Percentiles rank a stretch among this genome's conserved stretches.
Conservation (phyloP, 2,888 invertebrate genomes). For the Ischnus inquisitorius region DNA sequence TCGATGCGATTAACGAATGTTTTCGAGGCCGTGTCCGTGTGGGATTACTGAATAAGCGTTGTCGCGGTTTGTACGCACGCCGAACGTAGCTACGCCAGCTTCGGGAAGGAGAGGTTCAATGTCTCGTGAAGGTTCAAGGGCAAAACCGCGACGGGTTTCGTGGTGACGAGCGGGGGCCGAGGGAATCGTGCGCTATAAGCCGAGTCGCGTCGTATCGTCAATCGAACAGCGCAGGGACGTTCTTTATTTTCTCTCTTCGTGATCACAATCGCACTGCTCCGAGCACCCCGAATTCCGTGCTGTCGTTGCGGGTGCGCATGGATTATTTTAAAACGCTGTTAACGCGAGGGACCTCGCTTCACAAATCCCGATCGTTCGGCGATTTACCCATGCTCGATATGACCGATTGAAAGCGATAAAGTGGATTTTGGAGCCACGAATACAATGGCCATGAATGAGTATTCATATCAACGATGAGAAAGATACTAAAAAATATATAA, state of each 20-base stretch:
- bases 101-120: conserved; percentile 68
- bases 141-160: conserved; percentile 53
- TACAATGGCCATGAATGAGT: no score
- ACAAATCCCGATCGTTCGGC: no score
- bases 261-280: conserved; percentile 22
- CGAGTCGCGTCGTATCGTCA: conserved; percentile 40
- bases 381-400: no score
- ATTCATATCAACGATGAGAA: no score
- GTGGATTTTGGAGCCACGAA: no score
- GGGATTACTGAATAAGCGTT: neutral
- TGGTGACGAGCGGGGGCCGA: conserved; percentile 6
- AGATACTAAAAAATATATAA: no score
- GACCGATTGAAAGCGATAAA: no score
- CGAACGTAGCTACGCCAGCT: conserved; percentile 29
- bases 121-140: conserved; percentile 69
- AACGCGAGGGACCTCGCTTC: no score
- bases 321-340: no score
- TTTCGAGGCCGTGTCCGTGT: neutral
- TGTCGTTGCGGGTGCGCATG: no score
- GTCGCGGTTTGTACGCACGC: neutral
- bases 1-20: neutral
- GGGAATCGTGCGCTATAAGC: neutral
- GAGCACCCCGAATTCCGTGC: no score
- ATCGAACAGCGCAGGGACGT: conserved; percentile 51
- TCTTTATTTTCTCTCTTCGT: conserved; percentile 11